Evolutionary conservation across 2,113 vertebrate genomes (phyloP), one percentile per base, ranked within the genome.

Genomic region (Toxotes jaculatrix): DNA sequence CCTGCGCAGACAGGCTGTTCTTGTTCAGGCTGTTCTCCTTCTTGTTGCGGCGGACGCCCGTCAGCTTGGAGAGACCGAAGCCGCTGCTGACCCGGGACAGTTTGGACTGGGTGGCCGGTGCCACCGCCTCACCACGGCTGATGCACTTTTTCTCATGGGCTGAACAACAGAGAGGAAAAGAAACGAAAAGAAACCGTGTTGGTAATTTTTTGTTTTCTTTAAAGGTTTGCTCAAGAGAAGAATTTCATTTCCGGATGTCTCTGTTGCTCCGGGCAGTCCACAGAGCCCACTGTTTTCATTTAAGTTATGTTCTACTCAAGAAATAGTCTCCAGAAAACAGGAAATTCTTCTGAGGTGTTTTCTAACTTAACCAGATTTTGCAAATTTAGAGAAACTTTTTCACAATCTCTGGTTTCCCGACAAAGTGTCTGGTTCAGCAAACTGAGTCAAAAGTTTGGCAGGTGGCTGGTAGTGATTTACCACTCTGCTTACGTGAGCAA

Each of bases 31-130:
- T 97, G 68, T 96, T 99, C 76, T 99, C 98, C 88, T 97, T 99
- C 80, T 98, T 97, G 93, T 95, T 97, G 83, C 98, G 97, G 10
- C 98, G 95, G 16, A 97, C 97, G 7, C 97, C 98, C 0, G 98
- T 99, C 66, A 99, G 92, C 90, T 99, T 99, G 75, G 98, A 99
- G 42, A 99, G 96, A n/a, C 97, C 98, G 1, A 99, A 99, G 21
- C 97, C 97, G 51, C 98, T 99, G 95, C 98, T 99, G 79, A 99
- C 98, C 4, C 98, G 90, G 45, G 98, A 99, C 75, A 99, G 93
- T 74, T 99, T 99, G 79, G 98, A 99, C 51, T 99, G 98, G 1
- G 96, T 95, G 1, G 92, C 95, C 0, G 98, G 98, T 7, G 94
- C 94, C 31, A 96, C 92, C 0, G 97, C 94, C 88, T 99, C 98